phyloP scores from a whole-genome alignment of 2,888 invertebrate genomes.

The Lamellibrachia satsuma region DNA sequence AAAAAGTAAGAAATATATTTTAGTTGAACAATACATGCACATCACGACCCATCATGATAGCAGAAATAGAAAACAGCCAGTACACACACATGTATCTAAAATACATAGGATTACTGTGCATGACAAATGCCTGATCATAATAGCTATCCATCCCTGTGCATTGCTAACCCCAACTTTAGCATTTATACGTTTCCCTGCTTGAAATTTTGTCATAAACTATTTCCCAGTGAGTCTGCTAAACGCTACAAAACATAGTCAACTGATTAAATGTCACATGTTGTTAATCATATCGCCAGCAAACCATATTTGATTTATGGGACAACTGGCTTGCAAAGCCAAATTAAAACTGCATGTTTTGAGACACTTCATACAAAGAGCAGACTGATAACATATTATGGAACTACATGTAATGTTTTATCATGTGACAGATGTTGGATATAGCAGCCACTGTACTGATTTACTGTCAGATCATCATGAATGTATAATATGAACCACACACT shows the following conservation, averaged over 20 bases:
- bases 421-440: background rate
- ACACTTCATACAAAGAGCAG: background rate
- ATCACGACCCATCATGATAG: too few species aligned
- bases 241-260: background rate
- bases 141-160: too few species aligned
- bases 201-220: background rate
- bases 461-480: background rate
- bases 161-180: too few species aligned
- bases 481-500: background rate
- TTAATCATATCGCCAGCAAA: background rate
- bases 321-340: background rate
- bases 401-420: background rate
- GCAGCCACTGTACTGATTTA: background rate
- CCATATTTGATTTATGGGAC: background rate
- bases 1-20: too few species aligned
- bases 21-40: too few species aligned
- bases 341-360: background rate
- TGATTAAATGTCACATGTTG: background rate
- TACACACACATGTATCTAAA: too few species aligned
- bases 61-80: too few species aligned
- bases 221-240: background rate
- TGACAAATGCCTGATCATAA: too few species aligned
- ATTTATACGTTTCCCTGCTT: background rate
- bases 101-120: too few species aligned
- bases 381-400: background rate